Evolutionary conservation across 2,888 invertebrate genomes (phyloP).

Genomic region (Oligia latruncula): DNA sequence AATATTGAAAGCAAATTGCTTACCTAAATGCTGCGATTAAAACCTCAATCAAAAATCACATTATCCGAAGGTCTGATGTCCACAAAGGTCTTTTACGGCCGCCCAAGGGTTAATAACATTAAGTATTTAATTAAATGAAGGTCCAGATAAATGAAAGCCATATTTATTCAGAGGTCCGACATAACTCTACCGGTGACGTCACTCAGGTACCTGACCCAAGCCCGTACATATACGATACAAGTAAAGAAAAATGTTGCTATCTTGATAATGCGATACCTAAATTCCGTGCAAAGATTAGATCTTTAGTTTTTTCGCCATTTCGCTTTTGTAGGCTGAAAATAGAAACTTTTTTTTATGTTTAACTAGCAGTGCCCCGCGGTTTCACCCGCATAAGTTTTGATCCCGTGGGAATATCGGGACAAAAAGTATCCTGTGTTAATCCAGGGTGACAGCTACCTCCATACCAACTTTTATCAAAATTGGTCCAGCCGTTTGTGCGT

Average conservation of each 20-base stretch:
- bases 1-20: neutral
- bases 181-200: slow-evolving; percentile 39
- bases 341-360: neutral
- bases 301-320: slow-evolving; percentile 14
- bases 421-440: too few species aligned
- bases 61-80: slow-evolving; percentile 1
- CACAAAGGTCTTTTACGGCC: slow-evolving; percentile 3
- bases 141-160: slow-evolving; percentile 54
- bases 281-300: slow-evolving; percentile 38
- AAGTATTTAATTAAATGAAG: slow-evolving; percentile 56
- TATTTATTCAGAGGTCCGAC: slow-evolving; percentile 43
- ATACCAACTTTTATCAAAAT: too few species aligned
- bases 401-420: too few species aligned
- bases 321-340: slow-evolving; percentile 6
- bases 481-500: too few species aligned
- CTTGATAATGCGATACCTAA: slow-evolving; percentile 18
- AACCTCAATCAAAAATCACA: slow-evolving; percentile 3
- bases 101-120: slow-evolving; percentile 36
- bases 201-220: slow-evolving; percentile 35
- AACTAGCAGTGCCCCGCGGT: too few species aligned
- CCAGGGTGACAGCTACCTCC: too few species aligned
- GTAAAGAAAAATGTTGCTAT: slow-evolving; percentile 43
- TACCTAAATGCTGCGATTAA: neutral
- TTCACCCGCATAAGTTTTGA: too few species aligned
- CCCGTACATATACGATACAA: slow-evolving; percentile 51